Evolutionary conservation across 2,113 vertebrate species (phyloP).

Genomic region (Eurypyga helias): DNA sequence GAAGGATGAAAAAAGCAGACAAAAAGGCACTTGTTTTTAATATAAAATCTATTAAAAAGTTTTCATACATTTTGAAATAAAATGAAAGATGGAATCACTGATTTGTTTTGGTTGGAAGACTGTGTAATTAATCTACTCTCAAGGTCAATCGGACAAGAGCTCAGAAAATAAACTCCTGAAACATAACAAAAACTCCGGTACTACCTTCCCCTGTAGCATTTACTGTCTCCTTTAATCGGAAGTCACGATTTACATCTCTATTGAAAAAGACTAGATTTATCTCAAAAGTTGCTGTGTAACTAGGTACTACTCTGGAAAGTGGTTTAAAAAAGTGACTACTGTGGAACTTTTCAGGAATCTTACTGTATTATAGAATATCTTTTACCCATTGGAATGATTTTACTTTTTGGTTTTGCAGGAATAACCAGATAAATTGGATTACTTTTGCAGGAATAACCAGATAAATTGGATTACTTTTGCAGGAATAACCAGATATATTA

Average conservation of each 20-base stretch:
- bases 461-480: not conserved
- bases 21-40: not conserved
- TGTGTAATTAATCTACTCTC: not conserved
- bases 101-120: not conserved
- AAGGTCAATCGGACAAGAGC: not conserved
- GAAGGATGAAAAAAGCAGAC: not conserved
- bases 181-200: not conserved
- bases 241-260: not conserved
- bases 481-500: not conserved
- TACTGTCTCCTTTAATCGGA: not conserved
- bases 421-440: no score
- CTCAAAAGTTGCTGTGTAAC: not conserved
- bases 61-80: not conserved
- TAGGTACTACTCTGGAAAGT: not conserved
- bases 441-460: not conserved
- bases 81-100: not conserved
- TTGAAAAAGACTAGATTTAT: not conserved
- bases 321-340: not conserved
- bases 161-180: not conserved
- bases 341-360: not conserved
- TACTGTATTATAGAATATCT: not conserved
- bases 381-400: not conserved
- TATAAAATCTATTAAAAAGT: not conserved
- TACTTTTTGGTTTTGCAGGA: no score
- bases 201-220: not conserved